Conservation (phyloP, 2,113 vertebrate species). For the Myrmecobius fasciatus region DNA sequence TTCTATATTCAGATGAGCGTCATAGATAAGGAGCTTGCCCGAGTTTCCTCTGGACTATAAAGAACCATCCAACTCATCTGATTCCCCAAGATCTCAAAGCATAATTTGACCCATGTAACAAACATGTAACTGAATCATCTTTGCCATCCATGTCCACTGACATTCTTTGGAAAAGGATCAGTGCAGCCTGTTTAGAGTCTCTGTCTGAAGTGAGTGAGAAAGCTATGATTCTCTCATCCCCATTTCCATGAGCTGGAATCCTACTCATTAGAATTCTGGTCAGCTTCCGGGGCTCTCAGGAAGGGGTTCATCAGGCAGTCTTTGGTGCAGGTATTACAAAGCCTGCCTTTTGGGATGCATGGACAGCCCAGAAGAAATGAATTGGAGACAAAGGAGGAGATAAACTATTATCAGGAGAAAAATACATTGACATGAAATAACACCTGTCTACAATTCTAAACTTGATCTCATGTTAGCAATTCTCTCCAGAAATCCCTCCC, state of each 20-base stretch:
- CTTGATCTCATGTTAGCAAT: neutral
- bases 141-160: neutral
- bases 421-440: slow-evolving; percentile 46
- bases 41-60: neutral
- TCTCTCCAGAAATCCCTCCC: neutral
- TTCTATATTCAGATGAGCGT: neutral
- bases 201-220: neutral
- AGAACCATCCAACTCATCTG: neutral
- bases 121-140: neutral
- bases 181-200: neutral
- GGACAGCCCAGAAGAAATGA: slow-evolving; percentile 52
- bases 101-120: neutral
- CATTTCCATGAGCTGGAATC: slow-evolving; percentile 11
- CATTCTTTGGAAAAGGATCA: neutral
- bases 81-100: neutral
- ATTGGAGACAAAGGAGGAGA: slow-evolving; percentile 24
- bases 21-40: neutral
- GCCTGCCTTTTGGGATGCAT: neutral
- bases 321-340: slow-evolving; percentile 41
- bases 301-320: slow-evolving; percentile 59
- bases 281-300: slow-evolving; percentile 35
- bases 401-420: slow-evolving; percentile 47
- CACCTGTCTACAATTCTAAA: slow-evolving; percentile 21
- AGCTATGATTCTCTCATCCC: neutral
- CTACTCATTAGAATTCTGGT: slow-evolving; percentile 48